phyloP scores from a whole-genome alignment of 2,888 invertebrate species.

The Baccha elongata region DNA sequence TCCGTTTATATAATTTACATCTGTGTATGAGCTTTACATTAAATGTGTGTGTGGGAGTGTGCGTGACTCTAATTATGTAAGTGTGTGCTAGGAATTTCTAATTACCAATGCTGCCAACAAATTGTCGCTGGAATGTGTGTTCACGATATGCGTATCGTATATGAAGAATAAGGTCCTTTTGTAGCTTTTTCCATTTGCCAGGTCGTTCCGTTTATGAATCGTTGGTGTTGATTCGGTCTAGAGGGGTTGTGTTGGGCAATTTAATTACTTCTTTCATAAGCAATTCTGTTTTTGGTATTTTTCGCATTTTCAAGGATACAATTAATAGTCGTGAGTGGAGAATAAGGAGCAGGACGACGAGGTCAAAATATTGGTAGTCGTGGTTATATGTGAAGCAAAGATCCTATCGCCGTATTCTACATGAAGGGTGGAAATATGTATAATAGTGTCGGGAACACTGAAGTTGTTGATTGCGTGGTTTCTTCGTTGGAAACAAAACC shows the following conservation, averaged over 20 bases:
- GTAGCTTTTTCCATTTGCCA: constrained; percentile 13
- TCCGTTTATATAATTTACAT: constrained; percentile 49
- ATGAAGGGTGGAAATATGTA: constrained; percentile 42
- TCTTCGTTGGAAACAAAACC: constrained; percentile 30
- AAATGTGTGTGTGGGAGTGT: background rate
- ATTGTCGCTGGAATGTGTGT: constrained; percentile 40
- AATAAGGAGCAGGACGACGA: constrained; percentile 6
- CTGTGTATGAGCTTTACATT: background rate
- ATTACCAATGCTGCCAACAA: constrained; percentile 48
- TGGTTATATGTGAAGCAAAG: constrained; percentile 24
- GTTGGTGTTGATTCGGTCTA: background rate
- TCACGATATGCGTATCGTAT: constrained; percentile 55
- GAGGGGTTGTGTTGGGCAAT: constrained; percentile 16
- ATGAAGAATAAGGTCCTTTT: constrained; percentile 42
- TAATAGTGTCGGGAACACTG: constrained; percentile 56
- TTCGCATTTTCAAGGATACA: constrained; percentile 50
- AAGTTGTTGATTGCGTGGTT: constrained; percentile 65
- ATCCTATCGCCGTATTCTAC: constrained; percentile 33
- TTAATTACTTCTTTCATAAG: constrained; percentile 62
- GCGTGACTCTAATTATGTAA: constrained; percentile 25
- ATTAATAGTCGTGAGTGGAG: constrained; percentile 22
- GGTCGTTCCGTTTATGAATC: constrained; percentile 3
- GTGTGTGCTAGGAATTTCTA: constrained; percentile 64
- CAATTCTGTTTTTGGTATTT: constrained; percentile 26
- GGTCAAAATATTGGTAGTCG: background rate